Base-by-base conservation (phyloP, 2,888 invertebrate genomes). In the Hypselothyrea guttata region DNA sequence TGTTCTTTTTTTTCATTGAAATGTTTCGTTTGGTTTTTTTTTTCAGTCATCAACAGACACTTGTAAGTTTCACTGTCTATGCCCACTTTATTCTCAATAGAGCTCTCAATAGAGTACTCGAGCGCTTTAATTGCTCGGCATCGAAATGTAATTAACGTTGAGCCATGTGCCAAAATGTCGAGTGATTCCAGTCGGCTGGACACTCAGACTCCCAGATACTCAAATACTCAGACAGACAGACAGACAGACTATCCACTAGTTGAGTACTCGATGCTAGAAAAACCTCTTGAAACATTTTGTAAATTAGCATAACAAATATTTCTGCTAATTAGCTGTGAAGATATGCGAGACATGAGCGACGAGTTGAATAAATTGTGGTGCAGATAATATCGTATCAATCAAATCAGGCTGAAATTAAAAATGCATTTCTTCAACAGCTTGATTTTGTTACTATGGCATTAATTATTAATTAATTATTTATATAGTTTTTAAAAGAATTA, bases 131-230 rank as follows among this genome's bases (percentile, higher is more conserved):
- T 73, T 70, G 59, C 73, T 60, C 28, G 40, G 47, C 63, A 70
- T 67, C 63, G 46, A 67, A 77, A 49, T 71, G 71, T 77, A 75
- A 76, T 76, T 76, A 73, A 68, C 54, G 35, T 51, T 34, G 38
- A 62, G 68, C 59, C 57, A 47, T 57, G 61, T 58, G 53, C 56
- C 63, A 63, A 59, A 48, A 52, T 38, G 18, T 7, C 59, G 13
- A 47, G 42, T 28, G 33, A 35, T 5, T 11, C 15, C 31, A 18
- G 12, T n/a, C 8, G 16, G 35, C 15, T 9, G 27, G 28, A 22
- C 22, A 22, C 3, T 22, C 22, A 22, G 22, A 22, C 22, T 2
- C 5, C 5, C 22, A 22, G 22, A 5, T 5, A 48, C 18, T 18
- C 28, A 35, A 5, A 15, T 27, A 47, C 5, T 22, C 22, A 22